These are phyloP conservation scores for Heliconius charithonia DNA, from an alignment of 2,888 invertebrate genomes.

Conservation along the genomic window DNA sequence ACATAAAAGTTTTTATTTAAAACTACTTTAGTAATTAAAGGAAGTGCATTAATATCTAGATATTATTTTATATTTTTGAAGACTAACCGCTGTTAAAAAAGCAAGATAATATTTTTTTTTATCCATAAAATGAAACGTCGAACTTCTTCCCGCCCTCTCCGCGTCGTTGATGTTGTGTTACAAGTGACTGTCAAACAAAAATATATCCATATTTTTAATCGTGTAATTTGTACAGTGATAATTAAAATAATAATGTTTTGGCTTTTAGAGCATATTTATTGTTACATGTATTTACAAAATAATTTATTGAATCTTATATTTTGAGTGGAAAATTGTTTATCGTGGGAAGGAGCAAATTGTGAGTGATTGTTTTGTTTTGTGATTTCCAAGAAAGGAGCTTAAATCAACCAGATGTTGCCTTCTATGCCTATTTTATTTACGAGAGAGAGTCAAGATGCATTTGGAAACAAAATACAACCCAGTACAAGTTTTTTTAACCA, in stretches of 20 bases:
- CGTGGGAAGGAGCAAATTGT: constrained; percentile 49
- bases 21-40: neutral
- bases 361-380: constrained; percentile 59
- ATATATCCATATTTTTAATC: constrained; percentile 59
- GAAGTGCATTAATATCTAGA: neutral
- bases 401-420: constrained; percentile 77
- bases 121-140: constrained; percentile 63
- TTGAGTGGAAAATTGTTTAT: constrained; percentile 34
- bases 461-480: constrained; percentile 76
- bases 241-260: constrained; percentile 63
- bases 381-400: constrained; percentile 51
- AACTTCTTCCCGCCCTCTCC: constrained; percentile 56
- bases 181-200: constrained; percentile 69
- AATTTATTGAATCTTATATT: constrained; percentile 27
- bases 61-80: neutral
- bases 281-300: constrained; percentile 45
- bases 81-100: neutral
- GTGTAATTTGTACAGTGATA: constrained; percentile 52
- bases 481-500: constrained; percentile 74
- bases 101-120: constrained; percentile 26
- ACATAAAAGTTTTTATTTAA: neutral
- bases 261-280: constrained; percentile 51
- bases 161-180: constrained; percentile 58
- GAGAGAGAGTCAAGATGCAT: constrained; percentile 79
- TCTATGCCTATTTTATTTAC: constrained; percentile 80